These are phyloP conservation scores for Trichoplusia ni DNA, from an alignment of 1,140 invertebrate genomes.

Conservation along the genomic window DNA sequence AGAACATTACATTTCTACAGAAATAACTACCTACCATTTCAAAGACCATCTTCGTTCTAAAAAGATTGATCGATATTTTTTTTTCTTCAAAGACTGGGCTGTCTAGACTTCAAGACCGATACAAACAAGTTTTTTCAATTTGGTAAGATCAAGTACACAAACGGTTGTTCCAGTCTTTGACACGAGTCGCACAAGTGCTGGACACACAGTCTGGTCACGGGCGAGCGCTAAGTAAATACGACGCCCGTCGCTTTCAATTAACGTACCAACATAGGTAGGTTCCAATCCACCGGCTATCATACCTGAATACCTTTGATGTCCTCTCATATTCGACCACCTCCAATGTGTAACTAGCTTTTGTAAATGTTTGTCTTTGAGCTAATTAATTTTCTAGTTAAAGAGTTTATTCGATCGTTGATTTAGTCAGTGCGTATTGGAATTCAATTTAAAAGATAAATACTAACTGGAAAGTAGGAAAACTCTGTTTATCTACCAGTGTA, in stretches of 20 bases:
- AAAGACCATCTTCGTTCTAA: too few species aligned
- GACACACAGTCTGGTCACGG: constrained; percentile 62
- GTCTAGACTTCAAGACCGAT: constrained; percentile 2
- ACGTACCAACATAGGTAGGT: constrained; percentile 48
- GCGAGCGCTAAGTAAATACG: constrained; percentile 63
- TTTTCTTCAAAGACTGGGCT: too few species aligned
- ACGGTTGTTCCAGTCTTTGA: constrained; percentile 50
- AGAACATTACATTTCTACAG: too few species aligned
- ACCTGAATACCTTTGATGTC: constrained; percentile 62
- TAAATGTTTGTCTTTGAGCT: constrained; percentile 27
- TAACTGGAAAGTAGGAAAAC: too few species aligned
- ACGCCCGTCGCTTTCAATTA: constrained; percentile 69
- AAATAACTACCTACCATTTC: too few species aligned
- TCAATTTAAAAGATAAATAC: too few species aligned
- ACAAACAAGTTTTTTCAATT: constrained; percentile 18
- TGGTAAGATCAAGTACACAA: not conserved
- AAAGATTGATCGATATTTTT: too few species aligned
- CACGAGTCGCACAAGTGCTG: constrained; percentile 64
- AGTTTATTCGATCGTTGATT: not conserved
- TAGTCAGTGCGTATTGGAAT: too few species aligned
- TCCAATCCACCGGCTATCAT: constrained; percentile 61
- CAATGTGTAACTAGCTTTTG: constrained; percentile 52
- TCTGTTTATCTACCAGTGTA: too few species aligned
- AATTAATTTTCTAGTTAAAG: constrained; percentile 18
- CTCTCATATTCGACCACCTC: constrained; percentile 53